Evolutionary conservation across 2,113 vertebrate genomes (phyloP).

Genomic region (Chaenogobius annularis): DNA sequence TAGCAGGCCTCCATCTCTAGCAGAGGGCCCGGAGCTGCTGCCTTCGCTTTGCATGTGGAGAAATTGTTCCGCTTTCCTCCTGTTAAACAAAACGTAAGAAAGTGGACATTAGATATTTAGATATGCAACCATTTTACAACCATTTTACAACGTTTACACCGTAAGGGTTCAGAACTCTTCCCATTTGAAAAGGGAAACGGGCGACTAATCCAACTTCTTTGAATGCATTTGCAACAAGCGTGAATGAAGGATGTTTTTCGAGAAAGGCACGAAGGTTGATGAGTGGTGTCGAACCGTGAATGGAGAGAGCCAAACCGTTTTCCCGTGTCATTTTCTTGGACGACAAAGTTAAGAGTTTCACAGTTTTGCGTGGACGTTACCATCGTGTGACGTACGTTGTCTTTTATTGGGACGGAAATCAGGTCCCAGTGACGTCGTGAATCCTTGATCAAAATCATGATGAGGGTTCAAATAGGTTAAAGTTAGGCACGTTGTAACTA

Average conservation of each 20-base stretch:
- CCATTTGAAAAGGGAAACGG: too few relatives aligned
- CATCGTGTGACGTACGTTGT: too few relatives aligned
- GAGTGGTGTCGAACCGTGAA: not conserved
- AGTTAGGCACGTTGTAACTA: too few relatives aligned
- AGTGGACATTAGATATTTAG: not conserved
- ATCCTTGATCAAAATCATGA: not conserved
- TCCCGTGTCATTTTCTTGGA: not conserved
- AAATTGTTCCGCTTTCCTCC: conserved; percentile 93
- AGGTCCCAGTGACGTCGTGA: not conserved
- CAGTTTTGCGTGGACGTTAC: too few relatives aligned
- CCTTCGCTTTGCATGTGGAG: conserved; percentile 96
- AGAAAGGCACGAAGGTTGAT: not conserved
- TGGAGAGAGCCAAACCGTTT: not conserved
- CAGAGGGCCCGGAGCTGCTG: conserved; percentile 91
- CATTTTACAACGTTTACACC: not conserved
- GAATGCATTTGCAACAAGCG: not conserved
- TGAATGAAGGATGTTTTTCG: not conserved
- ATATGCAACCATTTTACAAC: too few relatives aligned
- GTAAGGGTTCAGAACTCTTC: too few relatives aligned
- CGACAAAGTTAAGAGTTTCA: too few relatives aligned
- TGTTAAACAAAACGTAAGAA: conserved; percentile 47
- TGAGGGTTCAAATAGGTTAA: not conserved
- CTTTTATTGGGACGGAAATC: not conserved
- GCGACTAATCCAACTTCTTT: too few relatives aligned
- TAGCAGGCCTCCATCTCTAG: conserved; percentile 99